Conservation (phyloP, 2,113 vertebrate species). For the Grus americana region DNA sequence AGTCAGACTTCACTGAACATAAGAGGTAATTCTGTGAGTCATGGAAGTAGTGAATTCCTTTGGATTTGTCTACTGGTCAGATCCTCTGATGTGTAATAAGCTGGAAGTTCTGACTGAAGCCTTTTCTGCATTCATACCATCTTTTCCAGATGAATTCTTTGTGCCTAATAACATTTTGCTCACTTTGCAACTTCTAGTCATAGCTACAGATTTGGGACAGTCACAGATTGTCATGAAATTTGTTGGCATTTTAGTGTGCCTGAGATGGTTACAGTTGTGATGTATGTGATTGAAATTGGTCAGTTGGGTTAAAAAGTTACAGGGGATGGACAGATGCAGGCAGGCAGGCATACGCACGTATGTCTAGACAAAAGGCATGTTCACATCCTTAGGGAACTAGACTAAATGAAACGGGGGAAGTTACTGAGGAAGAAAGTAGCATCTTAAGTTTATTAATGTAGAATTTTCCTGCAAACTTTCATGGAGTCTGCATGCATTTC, state of each 20-base stretch:
- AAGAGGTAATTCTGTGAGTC: neutral
- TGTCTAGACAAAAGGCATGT: neutral
- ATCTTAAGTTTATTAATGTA: neutral
- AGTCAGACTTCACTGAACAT: neutral
- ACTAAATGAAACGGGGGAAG: neutral
- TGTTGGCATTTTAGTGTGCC: neutral
- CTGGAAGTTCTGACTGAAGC: neutral
- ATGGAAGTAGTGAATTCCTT: neutral
- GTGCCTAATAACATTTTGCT: neutral
- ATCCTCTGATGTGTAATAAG: neutral
- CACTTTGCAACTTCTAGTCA: neutral
- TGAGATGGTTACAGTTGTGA: neutral
- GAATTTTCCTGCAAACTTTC: neutral
- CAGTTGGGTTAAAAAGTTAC: neutral
- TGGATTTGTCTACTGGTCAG: neutral
- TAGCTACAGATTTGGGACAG: neutral
- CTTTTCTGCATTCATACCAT: neutral
- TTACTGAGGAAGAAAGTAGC: neutral
- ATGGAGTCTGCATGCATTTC: neutral
- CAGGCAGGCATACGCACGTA: fast-evolving
- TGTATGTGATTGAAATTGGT: neutral
- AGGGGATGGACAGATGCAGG: neutral
- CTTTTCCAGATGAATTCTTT: neutral
- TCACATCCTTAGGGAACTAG: neutral
- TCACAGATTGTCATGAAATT: neutral